Base-by-base conservation (phyloP, 2,888 invertebrate genomes). In the Andrena trimmerana region DNA sequence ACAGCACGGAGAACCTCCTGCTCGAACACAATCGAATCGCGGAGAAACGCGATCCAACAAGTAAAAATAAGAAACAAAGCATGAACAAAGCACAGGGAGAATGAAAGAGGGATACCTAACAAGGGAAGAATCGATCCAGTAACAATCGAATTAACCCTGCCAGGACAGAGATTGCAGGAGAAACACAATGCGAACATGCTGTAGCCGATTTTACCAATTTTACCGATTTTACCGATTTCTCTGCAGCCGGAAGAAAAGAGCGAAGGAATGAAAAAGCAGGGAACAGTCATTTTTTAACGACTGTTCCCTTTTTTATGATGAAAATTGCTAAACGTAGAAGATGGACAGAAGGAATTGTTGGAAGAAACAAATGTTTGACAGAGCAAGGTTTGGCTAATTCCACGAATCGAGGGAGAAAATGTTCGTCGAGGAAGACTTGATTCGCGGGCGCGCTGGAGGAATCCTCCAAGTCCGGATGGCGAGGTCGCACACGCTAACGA, bases 131-230 rank as follows among this genome's bases (percentile, higher is more conserved):
- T 29, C 36, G 48, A 50, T 16, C 16, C 3, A 54, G 27, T 78
- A 82, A 80, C 69, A 78, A 84, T 83, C 83, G 85, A 88, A 87
- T 88, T 82, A 83, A 88, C 75, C 79, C 75, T 60, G 27, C 71
- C 72, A 50, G 36, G 20, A 29, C 76, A 48, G n/a, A 63, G 73
- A 78, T 57, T 68, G 74, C 59, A 57, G 20, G 69, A 63, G 68
- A 69, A 62, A 78, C 80, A 81, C 84, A 84, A 86, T 66, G 71
- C 57, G 65, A 48, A 29, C 20, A 60, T 59, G 65, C 67, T 73
- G 70, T 33, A 77, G 74, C 57, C 84, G 78, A 86, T 84, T 88
- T 83, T 81, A 86, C 84, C 20, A 79, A 77, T 81, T 85, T 42
- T n/a, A n/a, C 57, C 84, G 78, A 86, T 84, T 88, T 83, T 81